Base-by-base conservation (phyloP, 2,797 vertebrate genomes). In the Sebastes minor region DNA sequence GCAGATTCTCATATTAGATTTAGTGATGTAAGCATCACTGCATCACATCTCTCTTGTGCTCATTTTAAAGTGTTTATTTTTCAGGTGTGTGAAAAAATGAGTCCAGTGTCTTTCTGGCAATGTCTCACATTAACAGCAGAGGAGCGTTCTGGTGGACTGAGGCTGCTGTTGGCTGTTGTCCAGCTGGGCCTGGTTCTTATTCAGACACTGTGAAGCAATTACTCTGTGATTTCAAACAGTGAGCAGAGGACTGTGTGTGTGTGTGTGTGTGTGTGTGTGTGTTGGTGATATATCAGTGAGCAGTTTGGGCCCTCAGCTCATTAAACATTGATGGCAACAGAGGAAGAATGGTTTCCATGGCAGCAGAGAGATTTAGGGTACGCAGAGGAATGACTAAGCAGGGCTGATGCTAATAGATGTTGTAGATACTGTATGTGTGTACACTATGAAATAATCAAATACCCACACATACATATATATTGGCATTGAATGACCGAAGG, bases 311-410 rank as follows among this genome's bases (percentile, higher is more conserved):
- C 77, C 62, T 89, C 27, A 59, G 63, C 84, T 87, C 79, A 88
- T 92, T 81, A 88, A 92, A 89, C 68, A 86, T 82, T 72, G 76
- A 90, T 86, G 56, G 49, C 4, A 65, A 61, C 13, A 25, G 76
- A 88, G 63, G 62, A 83, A 77, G 82, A 78, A 80, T 77, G 28
- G 88, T 90, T 89, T 84, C 84, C 86, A 91, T 82, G 85, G 88
- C 70, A 88, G 86, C 84, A 81, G 76, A 79, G 69, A 80, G 25
- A 82, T 82, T 74, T 81, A 74, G 78, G 61, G 77, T 85, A 83
- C 68, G 76, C 65, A 74, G 71, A 86, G 71, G 77, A 81, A 78
- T 74, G 83, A 87, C 65, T 57, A 70, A 79, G 66, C 60, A 81
- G 62, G 70, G 4, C 23, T 35, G 57, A 77, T 63, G 23, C 27